A percentile compares a stretch with the other conserved stretches of the same genome.
phyloP scores from a whole-genome alignment of 2,888 invertebrate species.

The Neria commutata region DNA sequence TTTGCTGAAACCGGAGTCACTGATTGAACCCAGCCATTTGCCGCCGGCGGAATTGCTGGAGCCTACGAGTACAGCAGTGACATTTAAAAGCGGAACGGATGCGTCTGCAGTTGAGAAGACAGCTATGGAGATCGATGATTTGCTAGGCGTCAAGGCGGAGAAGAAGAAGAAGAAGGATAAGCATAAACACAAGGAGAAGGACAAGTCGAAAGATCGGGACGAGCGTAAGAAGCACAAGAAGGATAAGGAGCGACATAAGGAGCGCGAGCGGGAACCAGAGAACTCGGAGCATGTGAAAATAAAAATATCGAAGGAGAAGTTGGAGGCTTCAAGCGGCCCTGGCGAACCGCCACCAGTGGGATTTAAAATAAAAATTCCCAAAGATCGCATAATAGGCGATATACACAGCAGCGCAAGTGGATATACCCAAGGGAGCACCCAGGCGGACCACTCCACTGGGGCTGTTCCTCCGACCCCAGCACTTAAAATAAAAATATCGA shows the following conservation, averaged over 20 bases:
- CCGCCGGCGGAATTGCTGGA: conserved; percentile 56
- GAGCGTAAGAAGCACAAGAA: conserved; percentile 78
- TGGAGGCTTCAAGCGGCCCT: conserved; percentile 42
- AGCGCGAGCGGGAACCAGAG: conserved; percentile 41
- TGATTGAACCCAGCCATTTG: conserved; percentile 48
- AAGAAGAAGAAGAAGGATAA: conserved; percentile 78
- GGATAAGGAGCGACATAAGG: conserved; percentile 65
- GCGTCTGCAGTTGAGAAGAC: not conserved
- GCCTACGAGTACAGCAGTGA: conserved; percentile 28
- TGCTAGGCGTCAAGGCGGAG: conserved; percentile 41
- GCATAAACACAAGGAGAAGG: conserved; percentile 80
- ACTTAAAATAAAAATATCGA: conserved; percentile 81
- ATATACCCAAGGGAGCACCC: not conserved
- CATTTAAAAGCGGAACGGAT: not conserved
- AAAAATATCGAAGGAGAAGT: conserved; percentile 68
- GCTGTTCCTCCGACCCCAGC: conserved; percentile 53
- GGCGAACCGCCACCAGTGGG: conserved; percentile 58
- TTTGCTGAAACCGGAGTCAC: conserved; percentile 50
- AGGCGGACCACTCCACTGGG: not conserved
- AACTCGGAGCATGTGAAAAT: conserved; percentile 61
- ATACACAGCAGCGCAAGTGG: conserved; percentile 7
- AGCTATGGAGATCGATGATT: conserved; percentile 25
- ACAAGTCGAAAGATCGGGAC: conserved; percentile 67
- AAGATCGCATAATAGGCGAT: conserved; percentile 64
- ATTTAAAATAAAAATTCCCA: conserved; percentile 82